These are phyloP conservation scores for Eupithecia subumbrata DNA, from an alignment of 2,888 invertebrate genomes.

Conservation along the genomic window DNA sequence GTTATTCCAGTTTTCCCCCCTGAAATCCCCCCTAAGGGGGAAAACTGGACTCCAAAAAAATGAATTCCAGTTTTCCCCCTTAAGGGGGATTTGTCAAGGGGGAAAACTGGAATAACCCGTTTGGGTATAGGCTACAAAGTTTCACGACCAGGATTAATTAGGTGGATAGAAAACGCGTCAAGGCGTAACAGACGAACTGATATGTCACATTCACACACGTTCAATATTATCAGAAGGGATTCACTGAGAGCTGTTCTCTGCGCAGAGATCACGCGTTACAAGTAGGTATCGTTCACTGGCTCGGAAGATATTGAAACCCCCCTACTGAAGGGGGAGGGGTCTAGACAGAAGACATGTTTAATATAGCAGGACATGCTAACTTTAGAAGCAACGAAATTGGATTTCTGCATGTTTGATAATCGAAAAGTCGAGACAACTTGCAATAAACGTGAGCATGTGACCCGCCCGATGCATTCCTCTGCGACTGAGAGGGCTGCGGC, in stretches of 20 bases:
- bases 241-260: conserved; percentile 7
- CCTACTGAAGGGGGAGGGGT: not conserved
- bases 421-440: conserved; percentile 20
- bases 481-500: not conserved
- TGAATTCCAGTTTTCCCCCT: no score
- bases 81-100: no score
- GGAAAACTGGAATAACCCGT: no score
- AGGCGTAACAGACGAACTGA: not conserved
- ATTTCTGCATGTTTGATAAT: conserved; percentile 28
- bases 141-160: not conserved
- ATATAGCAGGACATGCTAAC: conserved; percentile 26
- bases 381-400: conserved; percentile 28
- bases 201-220: not conserved
- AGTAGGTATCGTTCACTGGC: conserved; percentile 30
- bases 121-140: no score
- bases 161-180: not conserved
- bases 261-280: conserved; percentile 18
- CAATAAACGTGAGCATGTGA: conserved; percentile 20
- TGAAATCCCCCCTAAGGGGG: no score
- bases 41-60: no score
- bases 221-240: not conserved
- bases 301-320: conserved; percentile 28
- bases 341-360: conserved; percentile 33
- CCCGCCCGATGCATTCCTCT: not conserved
- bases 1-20: no score